Conservation (phyloP, 2,113 vertebrate species). For the Plecturocebus donacophilus region DNA sequence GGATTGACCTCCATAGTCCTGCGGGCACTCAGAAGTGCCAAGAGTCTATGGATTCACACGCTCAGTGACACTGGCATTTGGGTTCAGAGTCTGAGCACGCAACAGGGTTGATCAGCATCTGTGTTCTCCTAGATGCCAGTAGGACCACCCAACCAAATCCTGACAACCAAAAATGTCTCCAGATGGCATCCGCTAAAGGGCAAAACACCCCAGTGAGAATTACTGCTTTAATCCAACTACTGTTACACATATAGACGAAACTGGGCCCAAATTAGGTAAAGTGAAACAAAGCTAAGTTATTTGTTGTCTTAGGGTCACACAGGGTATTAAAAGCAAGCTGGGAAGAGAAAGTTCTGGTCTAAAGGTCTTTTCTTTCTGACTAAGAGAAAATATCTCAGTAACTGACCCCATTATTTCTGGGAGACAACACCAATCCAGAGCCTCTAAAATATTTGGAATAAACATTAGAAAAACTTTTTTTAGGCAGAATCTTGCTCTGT, state of each 20-base stretch:
- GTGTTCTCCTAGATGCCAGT: not conserved
- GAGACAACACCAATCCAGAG: not conserved
- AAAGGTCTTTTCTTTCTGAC: not conserved
- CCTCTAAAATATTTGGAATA: not conserved
- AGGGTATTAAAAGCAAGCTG: not conserved
- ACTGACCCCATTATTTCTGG: not conserved
- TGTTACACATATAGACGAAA: not conserved
- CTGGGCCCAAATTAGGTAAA: not conserved
- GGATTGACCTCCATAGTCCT: too few species aligned
- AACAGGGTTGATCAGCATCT: not conserved
- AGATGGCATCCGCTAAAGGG: not conserved
- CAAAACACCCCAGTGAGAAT: not conserved
- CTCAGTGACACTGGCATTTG: not conserved
- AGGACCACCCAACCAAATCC: not conserved
- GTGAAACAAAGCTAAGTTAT: not conserved
- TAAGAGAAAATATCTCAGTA: not conserved
- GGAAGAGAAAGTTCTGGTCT: not conserved
- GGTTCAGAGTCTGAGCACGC: not conserved
- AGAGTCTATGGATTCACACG: not conserved
- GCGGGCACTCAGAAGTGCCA: fast-evolving
- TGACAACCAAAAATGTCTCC: not conserved
- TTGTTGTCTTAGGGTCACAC: not conserved
- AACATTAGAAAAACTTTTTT: too few species aligned
- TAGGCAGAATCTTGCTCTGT: too few species aligned
- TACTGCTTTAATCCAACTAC: not conserved